Base-by-base conservation (phyloP, 2,888 invertebrate species). In the Drosophila peninsularis region DNA sequence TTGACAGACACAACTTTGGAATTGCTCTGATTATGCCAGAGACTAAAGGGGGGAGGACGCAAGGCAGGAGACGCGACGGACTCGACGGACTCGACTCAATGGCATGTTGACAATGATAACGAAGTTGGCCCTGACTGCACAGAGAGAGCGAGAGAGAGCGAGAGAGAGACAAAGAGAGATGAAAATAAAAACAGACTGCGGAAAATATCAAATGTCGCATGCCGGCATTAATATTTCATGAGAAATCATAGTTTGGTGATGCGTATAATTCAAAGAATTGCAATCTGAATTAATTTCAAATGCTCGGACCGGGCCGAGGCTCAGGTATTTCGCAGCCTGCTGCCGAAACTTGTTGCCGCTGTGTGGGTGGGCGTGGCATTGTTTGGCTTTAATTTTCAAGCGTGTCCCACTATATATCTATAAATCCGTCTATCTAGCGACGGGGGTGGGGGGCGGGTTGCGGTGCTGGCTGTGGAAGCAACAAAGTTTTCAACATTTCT, bases 231-330 rank as follows among this genome's bases (percentile, higher is more conserved):
- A 83, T 83, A 83, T 83, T 83, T 83, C 83, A 83, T 83, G 86
- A 86, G 83, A 83, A 83, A 86, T 83, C 83, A 83, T 86, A 86
- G 83, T 80, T 86, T 83, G 86, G 76, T 86, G 83, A 83, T 83
- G 83, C 83, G 83, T 83, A 86, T 86, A 83, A 83, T 86, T 83
- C 83, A 86, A 83, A 83, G 83, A 86, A 86, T 86, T 83, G 86
- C 83, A 83, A 83, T 83, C 83, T 83, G 83, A 83, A 83, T 83
- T 83, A 80, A 83, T 83, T 83, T 78, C 61, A 76, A 78, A 69
- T 65, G 52, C 63, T 58, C 41, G 49, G 53, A 50, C 65, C 47
- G 7, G 14, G 54, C 56, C n/a, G n/a, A n/a, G n/a, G 44, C 55
- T 47, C 71, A 75, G 75, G 75, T 75, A 75, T 71, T 71, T 54